These are phyloP conservation scores for Oligia strigilis DNA, from an alignment of 2,888 invertebrate genomes.

Conservation along the genomic window DNA sequence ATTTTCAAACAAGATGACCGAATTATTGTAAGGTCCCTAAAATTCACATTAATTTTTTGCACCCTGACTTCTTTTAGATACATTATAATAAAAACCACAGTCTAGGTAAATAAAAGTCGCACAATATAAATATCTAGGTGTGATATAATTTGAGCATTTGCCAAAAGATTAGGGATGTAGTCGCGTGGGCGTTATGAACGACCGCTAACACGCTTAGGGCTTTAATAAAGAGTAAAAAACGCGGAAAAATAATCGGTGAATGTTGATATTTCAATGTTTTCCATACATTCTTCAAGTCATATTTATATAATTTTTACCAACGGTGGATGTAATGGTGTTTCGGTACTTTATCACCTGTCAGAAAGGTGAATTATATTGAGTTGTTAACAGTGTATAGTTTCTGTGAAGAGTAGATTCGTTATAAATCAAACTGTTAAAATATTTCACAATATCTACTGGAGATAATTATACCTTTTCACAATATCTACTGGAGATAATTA, in stretches of 20 bases:
- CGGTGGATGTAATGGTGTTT: conserved; percentile 35
- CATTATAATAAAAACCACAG: background rate
- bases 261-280: conserved; percentile 67
- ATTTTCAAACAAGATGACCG: no score
- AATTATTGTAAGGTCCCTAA: background rate
- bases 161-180: conserved; percentile 85
- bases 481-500: background rate
- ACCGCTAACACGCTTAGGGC: conserved; percentile 75
- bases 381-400: conserved; percentile 26
- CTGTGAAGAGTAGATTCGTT: background rate
- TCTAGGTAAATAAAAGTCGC: conserved; percentile 57
- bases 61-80: background rate
- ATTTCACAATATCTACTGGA: background rate
- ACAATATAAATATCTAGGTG: conserved; percentile 78
- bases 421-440: conserved; percentile 10
- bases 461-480: background rate
- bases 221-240: conserved; percentile 64
- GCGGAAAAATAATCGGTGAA: conserved; percentile 58
- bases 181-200: conserved; percentile 81
- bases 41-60: background rate
- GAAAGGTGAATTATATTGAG: conserved; percentile 31
- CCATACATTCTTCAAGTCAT: conserved; percentile 52
- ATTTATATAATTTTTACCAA: conserved; percentile 52
- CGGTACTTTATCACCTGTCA: conserved; percentile 53
- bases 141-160: conserved; percentile 80